Base-by-base conservation (phyloP, 2,113 vertebrate species). In the Acanthochromis polyacanthus region DNA sequence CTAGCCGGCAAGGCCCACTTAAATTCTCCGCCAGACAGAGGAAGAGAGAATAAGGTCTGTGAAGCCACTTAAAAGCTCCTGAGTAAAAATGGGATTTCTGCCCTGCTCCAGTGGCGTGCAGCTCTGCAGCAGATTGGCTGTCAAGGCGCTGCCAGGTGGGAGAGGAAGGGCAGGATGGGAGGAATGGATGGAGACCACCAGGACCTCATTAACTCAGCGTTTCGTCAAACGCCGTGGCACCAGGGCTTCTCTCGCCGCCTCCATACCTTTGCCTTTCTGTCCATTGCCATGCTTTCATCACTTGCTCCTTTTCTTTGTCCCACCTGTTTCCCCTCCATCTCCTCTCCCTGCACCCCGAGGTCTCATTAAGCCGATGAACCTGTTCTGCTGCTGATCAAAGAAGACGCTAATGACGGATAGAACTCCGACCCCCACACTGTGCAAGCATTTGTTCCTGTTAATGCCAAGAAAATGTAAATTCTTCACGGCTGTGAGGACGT, bases 161-260 rank as follows among this genome's bases (percentile, higher is more conserved):
- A 67, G 48, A 82, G 45, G 50, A 59, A 22, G 48, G 45, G 38
- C 19, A 60, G 43, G 67, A 55, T 4, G 10, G 48, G 66, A 71
- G 66, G 68, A 66, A 19, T 60, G 74, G 69, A 75, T 77, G 76
- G 75, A 70, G 77, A 78, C 85, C 80, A 30, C 81, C 74, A 82
- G 87, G 92, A 93, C 81, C 93, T 95, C 80, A 77, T 88, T 92
- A 92, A 75, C 82, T 79, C 77, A 68, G 84, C 90, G 81, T 91
- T 92, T 92, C 91, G 90, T 92, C 91, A 92, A 91, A 89, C 86
- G 81, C n/a, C 43, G 32, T 71, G 84, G 76, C 91, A 86, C 82
- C 83, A 52, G 51, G 84, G 64, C 73, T 72, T 43, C 71, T 86
- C 71, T 82, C 36, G 3, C 74, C 59, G 75, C 71, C 75, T 84